phyloP scores from a whole-genome alignment of 2,888 invertebrate genomes.

The Tholera decimalis region DNA sequence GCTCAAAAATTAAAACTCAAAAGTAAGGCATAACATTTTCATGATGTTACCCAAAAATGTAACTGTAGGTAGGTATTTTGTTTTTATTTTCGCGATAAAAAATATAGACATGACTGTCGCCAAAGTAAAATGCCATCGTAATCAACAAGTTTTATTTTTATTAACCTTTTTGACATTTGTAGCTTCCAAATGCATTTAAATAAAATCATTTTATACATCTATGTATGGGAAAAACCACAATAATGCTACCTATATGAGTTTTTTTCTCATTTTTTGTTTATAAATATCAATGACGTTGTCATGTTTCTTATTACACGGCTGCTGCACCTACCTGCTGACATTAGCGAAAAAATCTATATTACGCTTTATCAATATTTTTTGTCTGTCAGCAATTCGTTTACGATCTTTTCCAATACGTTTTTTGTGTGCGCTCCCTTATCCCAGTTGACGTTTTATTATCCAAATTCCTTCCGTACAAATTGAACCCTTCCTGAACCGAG shows the following conservation, averaged over 20 bases:
- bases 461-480: slow-evolving; percentile 68
- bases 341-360: slow-evolving; percentile 1
- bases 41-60: slow-evolving; percentile 71
- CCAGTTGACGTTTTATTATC: slow-evolving; percentile 42
- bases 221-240: slow-evolving; percentile 36
- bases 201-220: slow-evolving; percentile 43
- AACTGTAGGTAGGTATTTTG: slow-evolving; percentile 63
- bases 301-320: not conserved
- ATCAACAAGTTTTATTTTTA: slow-evolving; percentile 71
- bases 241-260: slow-evolving; percentile 15
- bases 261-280: not conserved
- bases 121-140: slow-evolving; percentile 67
- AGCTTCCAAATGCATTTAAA: slow-evolving; percentile 64
- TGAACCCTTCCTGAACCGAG: slow-evolving; percentile 72
- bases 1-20: slow-evolving; percentile 53
- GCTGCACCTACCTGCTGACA: not conserved
- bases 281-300: slow-evolving; percentile 5
- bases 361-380: not conserved
- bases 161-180: slow-evolving; percentile 59
- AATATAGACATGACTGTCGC: slow-evolving; percentile 78
- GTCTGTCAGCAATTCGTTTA: not conserved
- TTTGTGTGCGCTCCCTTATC: slow-evolving; percentile 39
- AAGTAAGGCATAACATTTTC: slow-evolving; percentile 71
- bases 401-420: slow-evolving; percentile 14
- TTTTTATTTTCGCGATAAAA: slow-evolving; percentile 73